Percentiles rank a stretch among this genome's conserved stretches.
Conservation (phyloP, 2,113 vertebrate species). For the Orthochromis indermauri region DNA sequence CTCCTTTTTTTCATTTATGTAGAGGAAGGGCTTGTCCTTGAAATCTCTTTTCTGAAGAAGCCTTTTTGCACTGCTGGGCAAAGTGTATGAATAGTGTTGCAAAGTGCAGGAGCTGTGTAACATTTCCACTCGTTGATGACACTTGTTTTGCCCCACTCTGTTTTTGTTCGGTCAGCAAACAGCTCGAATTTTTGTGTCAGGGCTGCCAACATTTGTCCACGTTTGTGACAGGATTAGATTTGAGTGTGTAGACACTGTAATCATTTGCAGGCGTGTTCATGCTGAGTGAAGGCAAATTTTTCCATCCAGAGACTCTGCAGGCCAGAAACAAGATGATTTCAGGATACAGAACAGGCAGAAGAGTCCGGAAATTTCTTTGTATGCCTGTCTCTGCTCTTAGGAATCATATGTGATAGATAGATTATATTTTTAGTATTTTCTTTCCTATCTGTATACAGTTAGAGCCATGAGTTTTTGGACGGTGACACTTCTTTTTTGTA, state of each 20-base stretch:
- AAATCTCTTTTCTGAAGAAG: not conserved
- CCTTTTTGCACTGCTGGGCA: not conserved
- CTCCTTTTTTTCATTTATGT: not conserved
- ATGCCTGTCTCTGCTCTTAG: not conserved
- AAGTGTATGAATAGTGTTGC: not conserved
- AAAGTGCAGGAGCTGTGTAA: not conserved
- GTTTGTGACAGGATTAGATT: not conserved
- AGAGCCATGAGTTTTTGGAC: not conserved
- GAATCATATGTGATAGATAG: not conserved
- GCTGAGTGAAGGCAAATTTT: not conserved
- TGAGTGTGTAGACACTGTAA: conserved; percentile 8
- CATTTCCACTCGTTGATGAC: not conserved
- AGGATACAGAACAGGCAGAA: not conserved
- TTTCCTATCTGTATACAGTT: not conserved
- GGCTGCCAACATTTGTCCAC: not conserved
- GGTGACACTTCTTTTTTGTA: not conserved
- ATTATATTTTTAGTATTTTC: not conserved
- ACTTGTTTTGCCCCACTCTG: not conserved
- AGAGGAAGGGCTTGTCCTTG: conserved; percentile 1
- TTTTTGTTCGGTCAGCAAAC: not conserved
- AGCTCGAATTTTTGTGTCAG: not conserved
- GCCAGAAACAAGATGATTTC: not conserved
- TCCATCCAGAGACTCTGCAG: not conserved
- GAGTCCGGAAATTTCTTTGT: not conserved
- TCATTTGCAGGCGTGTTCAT: conserved; percentile 5